Base-by-base conservation (phyloP, 2,113 vertebrate species). In the Mirza zaza region DNA sequence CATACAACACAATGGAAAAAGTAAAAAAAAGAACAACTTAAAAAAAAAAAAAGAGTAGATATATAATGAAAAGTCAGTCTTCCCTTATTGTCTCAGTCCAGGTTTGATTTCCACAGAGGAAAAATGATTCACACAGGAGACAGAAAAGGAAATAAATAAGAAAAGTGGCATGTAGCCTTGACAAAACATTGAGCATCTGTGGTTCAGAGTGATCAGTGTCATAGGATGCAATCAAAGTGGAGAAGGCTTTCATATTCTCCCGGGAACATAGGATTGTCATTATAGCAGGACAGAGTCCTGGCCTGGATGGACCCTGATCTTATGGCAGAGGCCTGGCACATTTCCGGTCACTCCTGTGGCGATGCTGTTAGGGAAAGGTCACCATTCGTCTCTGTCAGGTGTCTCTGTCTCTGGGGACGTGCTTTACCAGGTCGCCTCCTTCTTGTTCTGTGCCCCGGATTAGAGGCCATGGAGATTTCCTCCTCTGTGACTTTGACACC, bases 131-230 rank as follows among this genome's bases (percentile, higher is more conserved):
- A 36, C 79, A 0, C 0, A 85, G 76, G 76, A 77, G 61, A 83
- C 42, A 55, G 63, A 91, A 29, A 1, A 70, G 79, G 14, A 93
- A 98, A 96, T 59, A 81, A 96, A 87, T n/a, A 88, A 4, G 4
- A 27, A 52, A 45, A 42, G 36, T 81, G 57, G 84, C 50, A 25
- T 13, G 87, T 8, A 75, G 12, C 42, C 93, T 76, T 96, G 77
- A 92, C 39, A 20, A 87, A 97, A 90, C 57, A 14, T 7, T 50
- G 82, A 71, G 18, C 6, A 6, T 88, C 9, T 39, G 59, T 67
- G 87, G 87, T 90, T 83, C 79, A 90, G 91, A 61, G 11, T 8
- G 17, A 80, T 91, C 52, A 61, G 34, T 77, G 75, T 91, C 52
- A 59, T 18, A 90, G 61, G 70, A 77, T 48, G 15, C 17, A 85